These are phyloP conservation scores for Plusia festucae DNA, from an alignment of 2,888 invertebrate species.

Conservation along the genomic window DNA sequence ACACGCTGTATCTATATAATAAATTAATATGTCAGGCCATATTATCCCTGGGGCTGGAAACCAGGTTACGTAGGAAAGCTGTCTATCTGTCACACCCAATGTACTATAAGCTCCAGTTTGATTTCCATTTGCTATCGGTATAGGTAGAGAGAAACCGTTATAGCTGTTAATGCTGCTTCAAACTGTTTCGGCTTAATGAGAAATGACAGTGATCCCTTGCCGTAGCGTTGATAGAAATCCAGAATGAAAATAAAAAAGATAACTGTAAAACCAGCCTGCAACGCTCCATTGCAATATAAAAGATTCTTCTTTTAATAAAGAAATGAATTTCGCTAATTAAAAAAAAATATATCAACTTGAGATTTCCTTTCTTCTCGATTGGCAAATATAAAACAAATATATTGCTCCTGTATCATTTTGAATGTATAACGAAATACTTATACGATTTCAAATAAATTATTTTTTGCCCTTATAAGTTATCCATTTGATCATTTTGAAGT, in stretches of 20 bases:
- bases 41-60: neutral
- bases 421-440: no score
- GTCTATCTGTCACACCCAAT: neutral
- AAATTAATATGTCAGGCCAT: neutral
- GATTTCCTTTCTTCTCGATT: no score
- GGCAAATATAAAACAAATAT: no score
- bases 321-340: no score
- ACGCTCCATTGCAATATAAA: no score
- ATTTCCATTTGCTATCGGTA: neutral
- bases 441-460: no score
- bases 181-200: neutral
- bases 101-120: neutral
- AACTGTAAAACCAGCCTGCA: neutral
- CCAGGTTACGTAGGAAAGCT: neutral
- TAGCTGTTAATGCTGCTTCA: neutral
- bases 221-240: neutral
- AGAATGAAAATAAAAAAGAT: neutral
- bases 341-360: no score
- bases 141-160: neutral
- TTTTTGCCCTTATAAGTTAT: no score
- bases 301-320: no score
- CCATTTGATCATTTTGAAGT: no score
- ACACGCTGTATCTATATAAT: neutral
- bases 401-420: no score
- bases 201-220: neutral